phyloP scores from a whole-genome alignment of 2,888 invertebrate genomes.

The Drosophila buzzatii region DNA sequence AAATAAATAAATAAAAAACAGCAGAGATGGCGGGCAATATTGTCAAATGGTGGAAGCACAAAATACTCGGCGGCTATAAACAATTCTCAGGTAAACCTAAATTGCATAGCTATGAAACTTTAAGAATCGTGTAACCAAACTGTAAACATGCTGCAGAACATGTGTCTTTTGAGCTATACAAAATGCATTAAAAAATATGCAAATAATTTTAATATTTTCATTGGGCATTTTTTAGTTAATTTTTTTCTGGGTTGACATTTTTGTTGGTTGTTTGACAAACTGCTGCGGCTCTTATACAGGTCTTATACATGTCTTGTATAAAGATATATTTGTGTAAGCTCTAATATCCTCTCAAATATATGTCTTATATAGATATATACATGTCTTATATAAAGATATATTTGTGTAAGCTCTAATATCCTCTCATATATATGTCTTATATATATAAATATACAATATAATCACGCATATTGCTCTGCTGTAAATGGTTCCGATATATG shows the following conservation, averaged over 20 bases:
- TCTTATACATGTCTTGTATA: background rate
- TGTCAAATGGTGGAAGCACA: slow-evolving; percentile 86
- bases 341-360: background rate
- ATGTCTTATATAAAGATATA: no score
- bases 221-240: no score
- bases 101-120: slow-evolving; percentile 1
- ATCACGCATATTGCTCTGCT: no score
- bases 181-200: background rate
- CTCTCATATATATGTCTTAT: no score
- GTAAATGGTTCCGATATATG: no score
- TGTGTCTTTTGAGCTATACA: background rate
- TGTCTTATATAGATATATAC: no score
- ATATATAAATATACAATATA: no score
- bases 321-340: background rate
- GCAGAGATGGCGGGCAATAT: slow-evolving; percentile 85
- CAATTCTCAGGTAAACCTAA: slow-evolving; percentile 85
- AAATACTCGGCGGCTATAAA: slow-evolving; percentile 86
- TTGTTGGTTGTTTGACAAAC: no score
- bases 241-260: no score
- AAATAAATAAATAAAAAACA: slow-evolving; percentile 9
- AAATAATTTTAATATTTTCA: background rate
- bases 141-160: background rate
- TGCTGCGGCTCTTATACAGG: no score
- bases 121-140: background rate
- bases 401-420: no score